Percentiles rank a stretch among this genome's conserved stretches.
Conservation (phyloP, 2,797 vertebrate species). For the Pygocentrus nattereri region DNA sequence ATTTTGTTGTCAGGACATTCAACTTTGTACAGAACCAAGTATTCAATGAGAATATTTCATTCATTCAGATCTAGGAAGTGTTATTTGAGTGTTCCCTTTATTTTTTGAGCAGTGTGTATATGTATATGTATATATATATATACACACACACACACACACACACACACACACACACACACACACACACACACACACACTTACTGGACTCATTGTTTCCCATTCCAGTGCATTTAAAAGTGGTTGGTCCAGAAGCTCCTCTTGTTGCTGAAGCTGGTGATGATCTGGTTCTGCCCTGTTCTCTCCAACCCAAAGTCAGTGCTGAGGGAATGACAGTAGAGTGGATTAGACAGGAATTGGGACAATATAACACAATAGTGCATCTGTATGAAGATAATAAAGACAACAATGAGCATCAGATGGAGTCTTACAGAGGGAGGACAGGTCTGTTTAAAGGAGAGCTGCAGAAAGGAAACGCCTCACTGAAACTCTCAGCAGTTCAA, state of each 20-base stretch:
- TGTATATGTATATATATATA: too few relatives aligned
- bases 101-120: too few relatives aligned
- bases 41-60: too few relatives aligned
- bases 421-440: slow-evolving; percentile 44
- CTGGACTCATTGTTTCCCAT: not conserved
- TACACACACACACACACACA: too few relatives aligned
- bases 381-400: slow-evolving; percentile 7
- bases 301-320: slow-evolving; percentile 12
- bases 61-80: too few relatives aligned
- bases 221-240: not conserved
- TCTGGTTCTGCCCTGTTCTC: too few relatives aligned
- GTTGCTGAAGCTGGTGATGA: too few relatives aligned
- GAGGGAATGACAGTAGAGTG: slow-evolving; percentile 17
- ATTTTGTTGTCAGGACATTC: too few relatives aligned
- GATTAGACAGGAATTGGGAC: not conserved
- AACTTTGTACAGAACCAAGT: too few relatives aligned
- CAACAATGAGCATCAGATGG: not conserved
- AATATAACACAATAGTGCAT: not conserved
- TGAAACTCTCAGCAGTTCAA: slow-evolving; percentile 51
- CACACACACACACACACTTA: too few relatives aligned
- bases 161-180: too few relatives aligned
- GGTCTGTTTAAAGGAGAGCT: slow-evolving; percentile 47
- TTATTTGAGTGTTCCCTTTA: too few relatives aligned
- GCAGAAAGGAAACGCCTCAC: slow-evolving; percentile 60
- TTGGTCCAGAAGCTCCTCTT: not conserved